Conservation (phyloP, 2,113 vertebrate species). For the Mionectes macconnelli region DNA sequence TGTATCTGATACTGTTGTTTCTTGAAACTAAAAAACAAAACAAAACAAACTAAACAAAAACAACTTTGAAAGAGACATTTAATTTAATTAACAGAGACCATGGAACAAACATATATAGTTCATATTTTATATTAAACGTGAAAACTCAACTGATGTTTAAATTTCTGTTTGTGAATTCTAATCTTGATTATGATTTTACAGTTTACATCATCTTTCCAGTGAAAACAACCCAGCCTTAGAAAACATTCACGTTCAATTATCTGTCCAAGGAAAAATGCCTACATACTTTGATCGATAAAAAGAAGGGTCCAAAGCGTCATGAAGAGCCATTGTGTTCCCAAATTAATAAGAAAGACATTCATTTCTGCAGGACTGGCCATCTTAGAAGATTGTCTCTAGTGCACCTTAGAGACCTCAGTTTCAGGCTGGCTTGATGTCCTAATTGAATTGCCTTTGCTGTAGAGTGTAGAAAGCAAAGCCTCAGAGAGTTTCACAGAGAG, state of each 20-base stretch:
- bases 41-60: neutral
- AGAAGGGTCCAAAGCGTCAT: neutral
- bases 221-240: neutral
- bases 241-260: constrained; percentile 14
- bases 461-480: constrained; percentile 7
- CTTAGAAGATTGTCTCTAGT: constrained; percentile 7
- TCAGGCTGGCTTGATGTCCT: constrained; percentile 18
- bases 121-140: neutral
- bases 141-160: neutral
- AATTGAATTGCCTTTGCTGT: constrained; percentile 37
- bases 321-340: neutral
- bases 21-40: neutral
- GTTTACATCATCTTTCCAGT: neutral
- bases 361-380: neutral
- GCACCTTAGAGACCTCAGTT: neutral
- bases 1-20: neutral
- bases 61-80: neutral
- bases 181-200: constrained; percentile 21
- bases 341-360: constrained; percentile 30
- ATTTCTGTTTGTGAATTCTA: neutral
- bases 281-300: constrained; percentile 34
- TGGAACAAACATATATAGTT: neutral
- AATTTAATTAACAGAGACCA: neutral
- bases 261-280: neutral
- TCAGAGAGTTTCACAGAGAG: neutral